Evolutionary conservation across 2,888 invertebrate genomes (phyloP), one percentile per base, ranked within the genome.

Genomic region (Andricus curvator): DNA sequence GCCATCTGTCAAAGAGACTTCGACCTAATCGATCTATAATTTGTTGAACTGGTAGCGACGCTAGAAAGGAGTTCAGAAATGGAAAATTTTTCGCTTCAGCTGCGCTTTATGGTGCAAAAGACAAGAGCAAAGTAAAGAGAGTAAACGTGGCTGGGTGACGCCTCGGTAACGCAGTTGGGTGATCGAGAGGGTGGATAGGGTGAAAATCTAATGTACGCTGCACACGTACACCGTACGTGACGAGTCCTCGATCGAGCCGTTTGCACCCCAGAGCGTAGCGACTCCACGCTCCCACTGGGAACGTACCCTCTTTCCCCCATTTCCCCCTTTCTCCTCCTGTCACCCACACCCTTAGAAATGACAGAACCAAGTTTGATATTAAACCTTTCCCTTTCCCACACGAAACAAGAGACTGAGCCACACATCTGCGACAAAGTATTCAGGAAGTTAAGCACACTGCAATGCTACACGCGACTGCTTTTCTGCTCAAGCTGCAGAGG

Each of bases 211-310:
- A 85, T 85, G 85, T 88, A 88, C 84, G 87, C 88, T 83, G 85
- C 85, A 85, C 88, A 88, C 88, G 88, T 88, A 87, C 78, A 51
- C 0, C 37, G 83, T 86, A 88, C 88, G 88, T 88, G 88, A 87
- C 85, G 84, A 83, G 84, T 87, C 83, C 82, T 79, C 56, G 78
- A 84, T 82, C 81, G 82, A 80, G 78, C 81, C 82, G 74, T 76
- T 78, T 70, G 78, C 48, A 22, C 78, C 78, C 51, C 56, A n/a
- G 37, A 74, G 56, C 51, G 56, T 60, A n/a, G 74, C 74, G 70
- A 70, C 48, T 70, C 70, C 29, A 25, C 48, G 70, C 48, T 70
- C 74, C 15, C 74, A 70, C 37, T 74, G 25, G 56, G 56, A 74
- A 74, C 37, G 33, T 56, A 56, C 33, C 51, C 51, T 13, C 70